phyloP scores from a whole-genome alignment of 2,888 invertebrate species.

The Alsophila aescularia region DNA sequence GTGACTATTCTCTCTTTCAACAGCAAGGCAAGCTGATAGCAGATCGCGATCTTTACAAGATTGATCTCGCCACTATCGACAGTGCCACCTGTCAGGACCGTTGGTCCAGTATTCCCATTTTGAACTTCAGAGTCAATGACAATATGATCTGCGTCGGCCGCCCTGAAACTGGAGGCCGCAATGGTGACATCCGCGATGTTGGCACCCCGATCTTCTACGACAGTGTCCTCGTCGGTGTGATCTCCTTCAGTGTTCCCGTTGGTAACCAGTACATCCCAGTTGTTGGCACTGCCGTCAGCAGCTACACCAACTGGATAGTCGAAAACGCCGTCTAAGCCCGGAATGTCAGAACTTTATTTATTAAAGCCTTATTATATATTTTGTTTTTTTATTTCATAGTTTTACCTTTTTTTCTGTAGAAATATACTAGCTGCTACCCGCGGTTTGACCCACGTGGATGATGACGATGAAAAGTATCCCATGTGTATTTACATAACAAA shows the following conservation, averaged over 20 bases:
- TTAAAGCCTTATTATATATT: slow-evolving; percentile 1
- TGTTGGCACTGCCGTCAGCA: neutral
- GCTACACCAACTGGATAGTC: slow-evolving; percentile 24
- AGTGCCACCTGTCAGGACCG: neutral
- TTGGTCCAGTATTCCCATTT: slow-evolving; percentile 9
- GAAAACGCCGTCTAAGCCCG: slow-evolving; percentile 11
- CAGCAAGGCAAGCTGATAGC: too few species aligned
- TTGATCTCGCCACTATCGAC: slow-evolving; percentile 1
- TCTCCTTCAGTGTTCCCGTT: neutral
- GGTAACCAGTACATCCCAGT: slow-evolving; percentile 21
- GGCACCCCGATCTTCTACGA: slow-evolving; percentile 17
- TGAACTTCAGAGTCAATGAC: neutral
- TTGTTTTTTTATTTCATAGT: neutral
- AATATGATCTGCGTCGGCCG: slow-evolving; percentile 13
- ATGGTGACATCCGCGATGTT: slow-evolving; percentile 17
- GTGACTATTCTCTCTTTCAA: too few species aligned
- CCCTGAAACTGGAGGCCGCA: slow-evolving; percentile 16
- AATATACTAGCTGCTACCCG: too few species aligned
- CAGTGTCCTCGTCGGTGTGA: neutral
- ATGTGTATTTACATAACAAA: too few species aligned
- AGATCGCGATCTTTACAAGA: slow-evolving; percentile 11
- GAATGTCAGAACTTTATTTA: slow-evolving; percentile 6
- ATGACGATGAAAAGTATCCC: too few species aligned
- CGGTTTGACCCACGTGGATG: too few species aligned
- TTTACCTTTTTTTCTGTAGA: too few species aligned